Conservation (phyloP, 2,113 vertebrate species). For the Candoia aspera region DNA sequence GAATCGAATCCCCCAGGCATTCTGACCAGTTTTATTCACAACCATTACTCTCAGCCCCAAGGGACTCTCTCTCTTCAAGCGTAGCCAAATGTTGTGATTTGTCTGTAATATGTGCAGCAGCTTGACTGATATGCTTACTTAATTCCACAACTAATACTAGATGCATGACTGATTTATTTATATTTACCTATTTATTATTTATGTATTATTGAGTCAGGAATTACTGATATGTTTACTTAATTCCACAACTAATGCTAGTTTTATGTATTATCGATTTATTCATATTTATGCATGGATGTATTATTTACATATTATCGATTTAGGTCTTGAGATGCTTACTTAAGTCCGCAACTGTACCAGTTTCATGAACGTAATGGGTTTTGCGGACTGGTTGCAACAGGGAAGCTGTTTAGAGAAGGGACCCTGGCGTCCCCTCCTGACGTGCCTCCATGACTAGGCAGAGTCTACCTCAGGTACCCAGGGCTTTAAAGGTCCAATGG, state of each 20-base stretch:
- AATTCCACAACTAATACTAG: neutral
- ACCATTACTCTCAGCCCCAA: neutral
- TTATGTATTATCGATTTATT: neutral
- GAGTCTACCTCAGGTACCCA: neutral
- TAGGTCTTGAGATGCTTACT: neutral
- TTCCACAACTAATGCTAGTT: neutral
- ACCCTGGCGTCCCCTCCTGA: neutral
- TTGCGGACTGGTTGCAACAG: neutral
- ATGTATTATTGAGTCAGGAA: neutral
- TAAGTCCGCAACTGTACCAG: neutral
- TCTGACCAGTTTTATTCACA: neutral
- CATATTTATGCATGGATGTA: neutral
- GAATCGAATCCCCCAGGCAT: neutral
- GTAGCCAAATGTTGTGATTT: neutral
- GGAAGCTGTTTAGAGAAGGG: neutral
- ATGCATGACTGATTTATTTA: neutral
- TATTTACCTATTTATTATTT: neutral
- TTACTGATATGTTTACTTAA: neutral
- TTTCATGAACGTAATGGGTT: neutral
- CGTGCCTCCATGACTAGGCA: too few relatives aligned
- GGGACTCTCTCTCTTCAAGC: neutral
- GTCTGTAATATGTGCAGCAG: neutral
- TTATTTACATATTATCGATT: neutral
- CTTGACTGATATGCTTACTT: neutral
- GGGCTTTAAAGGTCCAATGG: neutral